Percentiles rank a stretch among this genome's conserved stretches.
Evolutionary conservation across 2,113 vertebrate genomes (phyloP).

Genomic region (Rhinolophus sinicus): DNA sequence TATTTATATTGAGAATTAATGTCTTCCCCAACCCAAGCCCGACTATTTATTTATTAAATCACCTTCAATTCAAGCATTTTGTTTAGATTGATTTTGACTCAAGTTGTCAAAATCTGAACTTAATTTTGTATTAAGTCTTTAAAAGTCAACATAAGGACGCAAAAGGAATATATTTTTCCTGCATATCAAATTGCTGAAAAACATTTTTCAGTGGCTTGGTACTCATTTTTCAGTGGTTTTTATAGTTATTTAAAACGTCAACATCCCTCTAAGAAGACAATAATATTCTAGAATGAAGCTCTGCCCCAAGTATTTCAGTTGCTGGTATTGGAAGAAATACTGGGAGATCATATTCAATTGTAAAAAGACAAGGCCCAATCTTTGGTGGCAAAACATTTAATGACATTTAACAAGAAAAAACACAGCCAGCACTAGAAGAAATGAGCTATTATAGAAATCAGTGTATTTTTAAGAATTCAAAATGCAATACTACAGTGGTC

Average conservation of each 20-base stretch:
- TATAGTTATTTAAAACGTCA: constrained; percentile 49
- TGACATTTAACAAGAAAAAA: constrained; percentile 53
- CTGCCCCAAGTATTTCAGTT: constrained; percentile 24
- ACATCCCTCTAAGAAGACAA: constrained; percentile 49
- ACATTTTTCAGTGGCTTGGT: constrained; percentile 47
- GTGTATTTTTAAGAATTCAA: neutral
- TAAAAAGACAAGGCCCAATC: neutral
- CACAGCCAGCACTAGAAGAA: neutral
- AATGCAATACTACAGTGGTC: neutral
- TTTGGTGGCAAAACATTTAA: constrained; percentile 34
- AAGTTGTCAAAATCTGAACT: constrained; percentile 62
- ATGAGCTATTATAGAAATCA: neutral
- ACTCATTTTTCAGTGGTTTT: neutral
- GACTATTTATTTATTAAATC: neutral
- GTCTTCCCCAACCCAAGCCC: neutral
- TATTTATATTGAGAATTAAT: neutral
- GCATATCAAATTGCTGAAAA: constrained; percentile 61
- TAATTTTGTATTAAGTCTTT: constrained; percentile 44
- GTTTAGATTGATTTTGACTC: constrained; percentile 68
- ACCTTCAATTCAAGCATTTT: constrained; percentile 22
- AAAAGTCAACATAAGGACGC: constrained; percentile 67
- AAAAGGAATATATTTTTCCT: constrained; percentile 29
- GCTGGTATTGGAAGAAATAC: neutral
- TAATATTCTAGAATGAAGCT: neutral
- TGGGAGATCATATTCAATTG: neutral